Percentiles rank a stretch among this genome's conserved stretches.
Conservation (phyloP, 2,888 invertebrate species). For the Ophonus ardosiacus region DNA sequence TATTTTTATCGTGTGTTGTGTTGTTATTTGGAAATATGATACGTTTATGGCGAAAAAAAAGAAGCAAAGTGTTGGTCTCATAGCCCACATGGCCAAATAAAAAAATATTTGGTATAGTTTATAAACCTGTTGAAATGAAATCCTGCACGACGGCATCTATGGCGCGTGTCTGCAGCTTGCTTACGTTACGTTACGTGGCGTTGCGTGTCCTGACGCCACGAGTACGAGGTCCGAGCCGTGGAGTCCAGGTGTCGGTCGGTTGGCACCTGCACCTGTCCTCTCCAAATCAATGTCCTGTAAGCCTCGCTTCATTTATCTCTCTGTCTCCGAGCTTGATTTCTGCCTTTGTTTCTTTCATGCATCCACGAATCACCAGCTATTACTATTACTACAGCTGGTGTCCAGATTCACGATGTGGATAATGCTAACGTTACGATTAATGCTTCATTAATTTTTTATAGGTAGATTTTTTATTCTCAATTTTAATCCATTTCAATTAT, state of each 20-base stretch:
- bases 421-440: neutral
- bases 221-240: neutral
- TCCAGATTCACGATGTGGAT: neutral
- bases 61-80: neutral
- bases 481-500: neutral
- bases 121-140: neutral
- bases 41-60: neutral
- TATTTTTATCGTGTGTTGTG: neutral
- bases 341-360: neutral
- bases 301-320: conserved; percentile 42
- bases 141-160: neutral
- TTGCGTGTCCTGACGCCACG: neutral
- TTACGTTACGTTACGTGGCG: neutral
- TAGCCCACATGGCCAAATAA: neutral
- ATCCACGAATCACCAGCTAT: neutral
- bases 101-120: neutral
- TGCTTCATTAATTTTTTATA: neutral
- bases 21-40: neutral
- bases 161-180: neutral
- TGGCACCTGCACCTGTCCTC: conserved; percentile 73
- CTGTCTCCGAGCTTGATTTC: conserved; percentile 35
- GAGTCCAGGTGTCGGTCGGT: conserved; percentile 72
- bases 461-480: neutral
- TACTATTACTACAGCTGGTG: neutral
- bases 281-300: conserved; percentile 74